Evolutionary conservation across 2,113 vertebrate species (phyloP), one percentile per base, ranked within the genome.

Genomic region (Aegypius monachus): DNA sequence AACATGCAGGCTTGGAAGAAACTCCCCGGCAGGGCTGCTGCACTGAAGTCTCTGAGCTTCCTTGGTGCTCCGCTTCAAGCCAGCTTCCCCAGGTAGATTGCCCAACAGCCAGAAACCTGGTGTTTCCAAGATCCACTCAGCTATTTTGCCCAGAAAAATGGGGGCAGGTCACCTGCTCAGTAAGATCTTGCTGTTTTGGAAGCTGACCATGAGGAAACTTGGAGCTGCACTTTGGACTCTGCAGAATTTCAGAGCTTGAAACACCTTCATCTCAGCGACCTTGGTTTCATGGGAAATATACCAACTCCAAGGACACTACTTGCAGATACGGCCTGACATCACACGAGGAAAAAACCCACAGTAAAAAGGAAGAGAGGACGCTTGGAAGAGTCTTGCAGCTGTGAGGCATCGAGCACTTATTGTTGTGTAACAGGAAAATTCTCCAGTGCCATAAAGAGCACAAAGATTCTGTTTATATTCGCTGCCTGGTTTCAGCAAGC

Each of bases 391-490:
- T 50, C 56, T n/a, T 67, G 55, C 71, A 92, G 90, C 61, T 95
- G 47, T 42, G 32, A 72, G 20, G 48, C 58, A n/a, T 22, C 1
- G 1, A 86, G 59, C 40, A 67, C 52, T 83, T 43, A 19, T 4
- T 66, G 55, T 27, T 50, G 70, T 53, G 26, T 12, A 75, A 71
- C 13, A 8, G 75, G 36, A 79, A 85, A 92, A 78, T 15, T 81
- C 45, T 65, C 61, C 88, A 84, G 75, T 8, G 21, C 47, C 78
- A 53, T 2, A 0, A 79, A 50, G 78, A 89, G 81, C 66, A 59
- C 53, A 65, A 81, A 74, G 77, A 91, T 61, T 61, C 71, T 86
- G 77, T 78, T 96, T 80, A 55, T 50, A 92, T 53, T 81, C 3
- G 0, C 52, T 56, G 66, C 78, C 72, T 67, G 48, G 20, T 53